Base-by-base conservation (phyloP, 2,113 vertebrate genomes). In the Percopsis transmontana region DNA sequence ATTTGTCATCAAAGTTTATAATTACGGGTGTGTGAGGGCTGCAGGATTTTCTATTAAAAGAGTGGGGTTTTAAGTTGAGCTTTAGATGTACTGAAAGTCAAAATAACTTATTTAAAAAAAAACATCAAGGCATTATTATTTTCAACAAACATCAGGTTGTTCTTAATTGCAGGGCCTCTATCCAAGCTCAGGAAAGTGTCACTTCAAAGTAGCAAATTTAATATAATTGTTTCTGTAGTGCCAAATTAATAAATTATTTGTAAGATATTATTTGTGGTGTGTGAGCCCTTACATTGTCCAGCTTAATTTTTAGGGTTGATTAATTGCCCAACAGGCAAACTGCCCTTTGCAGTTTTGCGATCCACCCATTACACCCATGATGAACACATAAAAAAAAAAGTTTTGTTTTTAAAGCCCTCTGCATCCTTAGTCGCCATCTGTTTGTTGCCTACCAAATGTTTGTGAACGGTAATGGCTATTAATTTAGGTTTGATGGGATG, bases 381-480 rank as follows among this genome's bases (percentile, higher is more conserved):
- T 48, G 47, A 24, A 19, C 48, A 19, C 11, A 20, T 20, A 8
- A 6, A 51, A 61, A 52, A 19, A 33, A 59, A 57, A 68, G 19
- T 74, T 72, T 77, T 67, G 68, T 68, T 59, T 78, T 77, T 66
- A 20, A 68, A 67, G 62, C 54, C 21, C 66, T 74, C 63, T 73
- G 56, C 85, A 79, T 66, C 58, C 71, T 76, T 64, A 44, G 65
- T 52, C 72, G 74, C 78, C 80, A 83, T 84, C 77, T 86, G 81
- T 87, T 83, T 81, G 72, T 56, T 1, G 39, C 62, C 65, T 56
- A 76, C 73, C 82, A 85, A 81, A 86, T 87, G 78, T 84, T 89
- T 82, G 73, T 68, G 74, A 83, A 76, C 59, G 66, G 78, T 90
- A 83, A 84, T 81, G 65, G 74, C 72, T 40, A 82, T 87, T 87